Percentiles rank a stretch among this genome's conserved stretches.
phyloP scores from a whole-genome alignment of 1,140 invertebrate species.

The Caenorhabditis inopinata region DNA sequence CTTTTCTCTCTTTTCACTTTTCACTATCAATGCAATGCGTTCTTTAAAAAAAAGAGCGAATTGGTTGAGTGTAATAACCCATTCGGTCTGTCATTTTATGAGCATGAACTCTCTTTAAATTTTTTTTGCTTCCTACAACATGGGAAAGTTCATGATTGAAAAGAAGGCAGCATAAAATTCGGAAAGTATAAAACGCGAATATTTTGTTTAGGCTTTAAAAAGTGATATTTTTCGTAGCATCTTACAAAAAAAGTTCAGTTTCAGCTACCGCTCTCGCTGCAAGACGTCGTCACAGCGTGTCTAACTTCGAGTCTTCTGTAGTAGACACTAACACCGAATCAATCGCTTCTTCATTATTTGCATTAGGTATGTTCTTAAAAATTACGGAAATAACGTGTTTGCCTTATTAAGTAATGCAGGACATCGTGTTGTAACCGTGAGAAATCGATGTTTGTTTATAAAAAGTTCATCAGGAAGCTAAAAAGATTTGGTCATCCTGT shows the following conservation, averaged over 20 bases:
- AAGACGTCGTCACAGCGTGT: slow-evolving; percentile 9
- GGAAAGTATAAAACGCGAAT: too few species aligned
- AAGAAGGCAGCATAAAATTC: too few species aligned
- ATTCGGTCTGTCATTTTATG: slow-evolving; percentile 8
- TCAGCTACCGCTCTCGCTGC: neutral
- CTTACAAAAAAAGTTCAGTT: too few species aligned
- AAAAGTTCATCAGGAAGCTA: too few species aligned
- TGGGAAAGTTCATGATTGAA: too few species aligned
- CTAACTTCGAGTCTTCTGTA: slow-evolving; percentile 3
- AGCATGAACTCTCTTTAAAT: slow-evolving; percentile 14
- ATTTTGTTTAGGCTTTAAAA: too few species aligned
- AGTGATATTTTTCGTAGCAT: too few species aligned
- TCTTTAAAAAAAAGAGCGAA: neutral
- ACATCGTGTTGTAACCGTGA: neutral
- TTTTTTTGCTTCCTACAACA: neutral
- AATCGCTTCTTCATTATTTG: neutral
- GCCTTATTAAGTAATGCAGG: neutral
- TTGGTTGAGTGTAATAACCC: neutral
- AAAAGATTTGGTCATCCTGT: neutral
- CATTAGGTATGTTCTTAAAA: neutral
- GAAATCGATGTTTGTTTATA: neutral
- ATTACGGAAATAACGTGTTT: too few species aligned
- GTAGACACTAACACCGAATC: neutral
- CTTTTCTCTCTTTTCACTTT: neutral
- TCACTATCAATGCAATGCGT: neutral